phyloP scores from a whole-genome alignment of 2,113 vertebrate genomes.

The Phrynosoma platyrhinos region DNA sequence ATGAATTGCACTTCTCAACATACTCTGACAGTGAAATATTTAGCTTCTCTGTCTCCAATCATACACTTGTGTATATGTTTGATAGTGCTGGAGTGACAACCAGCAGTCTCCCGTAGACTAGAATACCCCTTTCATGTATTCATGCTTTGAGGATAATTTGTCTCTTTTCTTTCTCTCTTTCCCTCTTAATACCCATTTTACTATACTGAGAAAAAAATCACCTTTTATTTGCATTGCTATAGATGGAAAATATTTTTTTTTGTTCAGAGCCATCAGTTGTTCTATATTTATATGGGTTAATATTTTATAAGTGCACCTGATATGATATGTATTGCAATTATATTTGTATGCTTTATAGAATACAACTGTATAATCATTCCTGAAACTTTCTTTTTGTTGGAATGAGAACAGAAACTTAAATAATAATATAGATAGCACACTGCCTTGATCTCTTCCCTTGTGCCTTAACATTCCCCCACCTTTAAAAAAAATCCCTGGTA shows the following conservation, averaged over 20 bases:
- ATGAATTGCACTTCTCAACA: slow-evolving; percentile 87
- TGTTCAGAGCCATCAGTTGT: neutral
- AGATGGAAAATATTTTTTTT: slow-evolving; percentile 23
- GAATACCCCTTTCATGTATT: slow-evolving; percentile 65
- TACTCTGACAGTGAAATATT: slow-evolving; percentile 98
- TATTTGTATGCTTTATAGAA: slow-evolving; percentile 22
- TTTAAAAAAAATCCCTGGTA: slow-evolving; percentile 1
- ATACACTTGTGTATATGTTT: slow-evolving; percentile 87
- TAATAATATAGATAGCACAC: slow-evolving; percentile 18
- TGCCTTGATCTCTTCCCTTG: slow-evolving; percentile 4
- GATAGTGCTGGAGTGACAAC: slow-evolving; percentile 80
- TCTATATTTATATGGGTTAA: neutral
- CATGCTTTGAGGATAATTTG: slow-evolving; percentile 15
- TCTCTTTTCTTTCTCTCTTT: slow-evolving; percentile 9
- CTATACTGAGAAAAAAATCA: slow-evolving; percentile 32
- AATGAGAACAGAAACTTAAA: slow-evolving; percentile 13
- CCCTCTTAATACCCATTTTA: slow-evolving; percentile 27
- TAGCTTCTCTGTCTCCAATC: slow-evolving; percentile 88
- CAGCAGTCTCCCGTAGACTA: slow-evolving; percentile 70
- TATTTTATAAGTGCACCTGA: slow-evolving; percentile 23
- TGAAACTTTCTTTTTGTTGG: slow-evolving; percentile 40
- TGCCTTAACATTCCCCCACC: too few relatives aligned
- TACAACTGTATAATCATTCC: slow-evolving; percentile 34
- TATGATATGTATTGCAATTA: neutral
- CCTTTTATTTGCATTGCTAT: slow-evolving; percentile 19